Evolutionary conservation across 2,113 vertebrate genomes (phyloP).

Genomic region (Pluvialis apricaria): DNA sequence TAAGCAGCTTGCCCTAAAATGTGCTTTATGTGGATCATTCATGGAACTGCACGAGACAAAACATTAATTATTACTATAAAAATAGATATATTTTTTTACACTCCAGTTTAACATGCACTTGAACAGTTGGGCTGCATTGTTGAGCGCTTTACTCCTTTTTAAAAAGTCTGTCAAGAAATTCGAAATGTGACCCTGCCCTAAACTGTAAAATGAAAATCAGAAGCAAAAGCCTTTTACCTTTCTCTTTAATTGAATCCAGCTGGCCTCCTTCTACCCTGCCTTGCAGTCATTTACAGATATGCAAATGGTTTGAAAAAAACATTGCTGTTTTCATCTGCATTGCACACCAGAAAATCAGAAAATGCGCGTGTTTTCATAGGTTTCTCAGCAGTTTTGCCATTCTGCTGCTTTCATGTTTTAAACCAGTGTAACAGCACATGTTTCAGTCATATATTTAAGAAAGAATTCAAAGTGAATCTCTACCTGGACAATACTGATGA

Average conservation of each 20-base stretch:
- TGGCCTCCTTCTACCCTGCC: constrained; percentile 10
- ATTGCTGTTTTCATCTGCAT: neutral
- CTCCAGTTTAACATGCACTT: neutral
- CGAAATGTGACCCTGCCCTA: neutral
- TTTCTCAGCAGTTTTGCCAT: neutral
- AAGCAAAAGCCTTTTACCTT: constrained; percentile 28
- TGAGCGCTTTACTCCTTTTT: neutral
- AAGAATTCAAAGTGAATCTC: neutral
- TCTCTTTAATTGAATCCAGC: constrained; percentile 3
- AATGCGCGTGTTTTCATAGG: neutral
- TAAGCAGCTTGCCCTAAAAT: constrained; percentile 47
- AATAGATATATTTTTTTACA: neutral
- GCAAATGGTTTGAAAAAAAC: neutral
- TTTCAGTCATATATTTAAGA: neutral
- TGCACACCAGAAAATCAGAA: neutral
- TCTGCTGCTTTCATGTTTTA: neutral
- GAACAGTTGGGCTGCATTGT: rapidly evolving
- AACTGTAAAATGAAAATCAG: neutral
- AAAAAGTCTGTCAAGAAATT: neutral
- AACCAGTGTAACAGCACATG: neutral
- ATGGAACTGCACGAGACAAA: constrained; percentile 16
- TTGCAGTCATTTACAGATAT: constrained; percentile 21
- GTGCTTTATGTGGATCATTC: neutral
- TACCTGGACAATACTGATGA: neutral
- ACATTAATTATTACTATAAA: constrained; percentile 31